Percentiles rank a stretch among this genome's conserved stretches.
Evolutionary conservation across 2,797 vertebrate genomes (phyloP).

Genomic region (Liparis tanakae): DNA sequence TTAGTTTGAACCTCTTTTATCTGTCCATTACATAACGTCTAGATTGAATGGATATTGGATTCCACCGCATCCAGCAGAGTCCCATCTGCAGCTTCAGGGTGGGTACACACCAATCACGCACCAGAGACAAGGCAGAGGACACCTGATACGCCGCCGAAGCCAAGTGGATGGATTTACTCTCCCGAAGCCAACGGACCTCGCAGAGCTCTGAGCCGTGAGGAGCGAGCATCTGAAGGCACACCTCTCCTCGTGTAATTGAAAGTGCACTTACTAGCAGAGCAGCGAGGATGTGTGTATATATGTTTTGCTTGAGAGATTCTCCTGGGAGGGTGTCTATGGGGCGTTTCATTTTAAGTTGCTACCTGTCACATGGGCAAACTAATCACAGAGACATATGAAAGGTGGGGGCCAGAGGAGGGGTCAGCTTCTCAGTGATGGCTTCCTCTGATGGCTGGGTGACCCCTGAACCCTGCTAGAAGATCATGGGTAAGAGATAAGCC

Average conservation of each 20-base stretch:
- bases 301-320: constrained; percentile 69
- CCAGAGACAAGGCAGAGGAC: constrained; percentile 67
- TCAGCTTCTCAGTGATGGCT: constrained; percentile 76
- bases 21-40: constrained; percentile 59
- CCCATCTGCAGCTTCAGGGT: constrained; percentile 67
- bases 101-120: constrained; percentile 69
- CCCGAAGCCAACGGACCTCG: constrained; percentile 54
- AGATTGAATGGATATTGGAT: constrained; percentile 69
- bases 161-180: constrained; percentile 73
- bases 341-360: constrained; percentile 79
- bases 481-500: constrained; percentile 69
- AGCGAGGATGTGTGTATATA: constrained; percentile 45
- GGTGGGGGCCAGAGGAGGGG: constrained; percentile 72
- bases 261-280: constrained; percentile 69
- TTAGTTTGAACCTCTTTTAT: constrained; percentile 38
- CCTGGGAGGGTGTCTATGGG: constrained; percentile 64
- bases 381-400: constrained; percentile 84
- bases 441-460: constrained; percentile 78
- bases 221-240: constrained; percentile 72
- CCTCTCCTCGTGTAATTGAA: constrained; percentile 75
- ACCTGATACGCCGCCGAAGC: constrained; percentile 70
- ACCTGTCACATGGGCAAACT: constrained; percentile 78
- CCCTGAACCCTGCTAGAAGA: constrained; percentile 67
- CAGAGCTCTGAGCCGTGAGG: constrained; percentile 66
- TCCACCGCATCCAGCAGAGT: constrained; percentile 69